Evolutionary conservation across 2,797 vertebrate species (phyloP).

Genomic region (Dermochelys coriacea): DNA sequence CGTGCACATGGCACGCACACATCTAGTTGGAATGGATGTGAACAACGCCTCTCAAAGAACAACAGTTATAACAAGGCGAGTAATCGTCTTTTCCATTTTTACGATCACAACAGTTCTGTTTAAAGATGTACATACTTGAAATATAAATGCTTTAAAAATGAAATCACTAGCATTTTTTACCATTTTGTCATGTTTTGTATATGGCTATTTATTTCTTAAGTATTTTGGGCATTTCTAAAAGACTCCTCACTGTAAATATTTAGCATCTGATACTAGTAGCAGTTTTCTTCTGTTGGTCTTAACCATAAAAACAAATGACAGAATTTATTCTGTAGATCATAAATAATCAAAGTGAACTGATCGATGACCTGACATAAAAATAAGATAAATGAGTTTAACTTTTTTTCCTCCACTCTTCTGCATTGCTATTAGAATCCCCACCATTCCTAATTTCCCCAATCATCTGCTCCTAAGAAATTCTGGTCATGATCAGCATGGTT

Average conservation of each 20-base stretch:
- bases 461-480: neutral
- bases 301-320: neutral
- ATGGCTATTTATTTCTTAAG: too few species aligned
- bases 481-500: neutral
- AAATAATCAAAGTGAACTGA: neutral
- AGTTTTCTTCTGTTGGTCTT: neutral
- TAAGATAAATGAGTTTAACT: neutral
- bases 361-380: neutral
- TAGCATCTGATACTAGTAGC: neutral
- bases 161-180: neutral
- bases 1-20: too few species aligned
- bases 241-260: neutral
- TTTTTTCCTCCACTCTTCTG: neutral
- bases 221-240: neutral
- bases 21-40: too few species aligned
- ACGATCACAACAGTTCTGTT: too few species aligned
- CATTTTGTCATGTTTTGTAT: neutral
- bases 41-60: too few species aligned
- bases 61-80: too few species aligned
- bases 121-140: too few species aligned
- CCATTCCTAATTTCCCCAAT: neutral
- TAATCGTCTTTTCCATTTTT: too few species aligned
- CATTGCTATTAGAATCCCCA: neutral
- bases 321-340: neutral
- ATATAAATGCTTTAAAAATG: too few species aligned